phyloP scores from a whole-genome alignment of 92 coral and sea anemone species.

The Palythoa heliodiscus region DNA sequence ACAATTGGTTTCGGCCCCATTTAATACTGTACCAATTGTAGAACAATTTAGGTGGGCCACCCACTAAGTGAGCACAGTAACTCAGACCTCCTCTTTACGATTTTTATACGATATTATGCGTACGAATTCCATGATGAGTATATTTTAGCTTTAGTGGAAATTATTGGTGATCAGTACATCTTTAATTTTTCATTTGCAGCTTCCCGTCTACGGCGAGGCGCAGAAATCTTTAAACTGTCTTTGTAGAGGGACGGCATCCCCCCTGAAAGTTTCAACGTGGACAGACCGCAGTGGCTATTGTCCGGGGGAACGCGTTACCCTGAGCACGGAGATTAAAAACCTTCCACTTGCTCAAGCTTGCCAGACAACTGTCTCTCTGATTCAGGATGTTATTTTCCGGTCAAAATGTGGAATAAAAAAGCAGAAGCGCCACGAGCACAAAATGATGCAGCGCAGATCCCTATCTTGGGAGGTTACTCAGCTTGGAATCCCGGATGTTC shows the following conservation, averaged over 20 bases:
- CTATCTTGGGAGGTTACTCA: conserved; percentile 70
- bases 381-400: conserved; percentile 68
- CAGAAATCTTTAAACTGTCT: conserved; percentile 78
- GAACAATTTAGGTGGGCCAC: too few species aligned
- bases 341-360: conserved; percentile 72
- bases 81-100: too few species aligned
- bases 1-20: too few species aligned
- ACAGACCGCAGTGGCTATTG: conserved; percentile 82
- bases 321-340: conserved; percentile 69
- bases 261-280: conserved; percentile 62
- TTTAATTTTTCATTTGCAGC: conserved; percentile 36
- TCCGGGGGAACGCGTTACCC: conserved; percentile 68
- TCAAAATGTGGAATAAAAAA: conserved; percentile 71
- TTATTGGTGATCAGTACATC: not conserved
- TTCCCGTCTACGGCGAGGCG: conserved; percentile 85
- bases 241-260: conserved; percentile 78
- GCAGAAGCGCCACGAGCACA: conserved; percentile 61
- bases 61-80: too few species aligned
- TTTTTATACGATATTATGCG: too few species aligned
- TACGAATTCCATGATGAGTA: too few species aligned
- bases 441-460: conserved; percentile 69
- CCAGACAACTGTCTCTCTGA: conserved; percentile 63
- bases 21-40: too few species aligned
- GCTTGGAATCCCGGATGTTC: conserved; percentile 86
- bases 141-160: too few species aligned